Conservation (phyloP, 2,113 vertebrate genomes). For the Sylvicapra grimmia region DNA sequence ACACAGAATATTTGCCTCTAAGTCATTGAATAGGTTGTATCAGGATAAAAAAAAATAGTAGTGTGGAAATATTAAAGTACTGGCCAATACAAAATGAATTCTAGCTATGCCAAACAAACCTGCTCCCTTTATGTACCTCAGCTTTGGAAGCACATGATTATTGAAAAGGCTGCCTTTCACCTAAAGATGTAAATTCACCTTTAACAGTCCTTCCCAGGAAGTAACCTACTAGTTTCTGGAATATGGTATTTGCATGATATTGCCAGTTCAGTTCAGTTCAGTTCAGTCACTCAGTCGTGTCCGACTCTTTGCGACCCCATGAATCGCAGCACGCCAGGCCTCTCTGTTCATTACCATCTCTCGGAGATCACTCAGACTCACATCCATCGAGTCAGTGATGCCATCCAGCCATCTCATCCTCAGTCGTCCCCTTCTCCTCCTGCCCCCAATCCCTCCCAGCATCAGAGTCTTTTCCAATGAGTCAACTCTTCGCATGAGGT, state of each 20-base stretch:
- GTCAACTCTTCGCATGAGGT: too few species aligned
- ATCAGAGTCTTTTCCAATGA: too few species aligned
- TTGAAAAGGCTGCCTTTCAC: not conserved
- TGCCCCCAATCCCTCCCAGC: too few species aligned
- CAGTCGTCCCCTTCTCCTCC: too few species aligned
- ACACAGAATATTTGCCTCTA: slow-evolving; percentile 8
- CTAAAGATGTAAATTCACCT: slow-evolving; percentile 18
- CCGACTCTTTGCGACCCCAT: too few species aligned
- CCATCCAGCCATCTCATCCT: too few species aligned
- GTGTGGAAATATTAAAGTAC: not conserved
- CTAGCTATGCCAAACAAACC: not conserved
- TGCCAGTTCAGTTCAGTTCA: too few species aligned
- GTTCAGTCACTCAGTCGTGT: too few species aligned
- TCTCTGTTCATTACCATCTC: too few species aligned
- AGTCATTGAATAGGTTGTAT: not conserved
- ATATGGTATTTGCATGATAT: not conserved
- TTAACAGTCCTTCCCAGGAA: not conserved
- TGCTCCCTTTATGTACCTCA: not conserved
- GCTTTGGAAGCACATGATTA: not conserved
- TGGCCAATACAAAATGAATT: not conserved
- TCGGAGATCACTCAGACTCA: too few species aligned
- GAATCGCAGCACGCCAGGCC: too few species aligned
- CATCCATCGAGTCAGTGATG: too few species aligned
- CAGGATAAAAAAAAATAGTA: not conserved
- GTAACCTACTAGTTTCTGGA: not conserved